Conservation (phyloP, 2,888 invertebrate genomes). For the Protodeltote pygarga region DNA sequence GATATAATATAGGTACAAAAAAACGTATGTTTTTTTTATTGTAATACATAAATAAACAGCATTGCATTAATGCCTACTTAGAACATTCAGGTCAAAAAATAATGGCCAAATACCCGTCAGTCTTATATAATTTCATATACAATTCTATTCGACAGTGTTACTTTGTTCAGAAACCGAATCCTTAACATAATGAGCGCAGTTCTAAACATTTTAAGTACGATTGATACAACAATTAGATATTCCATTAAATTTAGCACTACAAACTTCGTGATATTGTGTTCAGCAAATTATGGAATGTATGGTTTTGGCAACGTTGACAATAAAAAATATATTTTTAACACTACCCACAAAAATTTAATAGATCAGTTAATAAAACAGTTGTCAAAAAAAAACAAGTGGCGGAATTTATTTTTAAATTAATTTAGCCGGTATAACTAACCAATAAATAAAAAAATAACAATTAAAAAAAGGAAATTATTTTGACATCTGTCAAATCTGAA, state of each 20-base stretch:
- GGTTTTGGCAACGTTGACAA: not conserved
- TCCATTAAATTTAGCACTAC: slow-evolving; percentile 21
- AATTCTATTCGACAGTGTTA: slow-evolving; percentile 42
- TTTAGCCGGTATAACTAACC: too few relatives aligned
- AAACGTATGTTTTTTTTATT: too few relatives aligned
- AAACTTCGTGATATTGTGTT: slow-evolving; percentile 24
- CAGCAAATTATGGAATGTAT: slow-evolving; percentile 23
- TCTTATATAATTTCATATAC: slow-evolving; percentile 60
- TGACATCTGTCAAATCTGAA: too few relatives aligned
- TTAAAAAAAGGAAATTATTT: too few relatives aligned
- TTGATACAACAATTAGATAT: slow-evolving; percentile 44
- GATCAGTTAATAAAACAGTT: too few relatives aligned
- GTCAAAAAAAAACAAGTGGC: too few relatives aligned
- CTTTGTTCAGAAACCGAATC: slow-evolving; percentile 54
- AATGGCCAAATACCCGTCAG: slow-evolving; percentile 58
- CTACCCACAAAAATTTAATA: too few relatives aligned
- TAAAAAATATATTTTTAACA: too few relatives aligned
- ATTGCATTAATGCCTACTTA: slow-evolving; percentile 5
- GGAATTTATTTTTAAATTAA: too few relatives aligned
- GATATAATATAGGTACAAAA: too few relatives aligned
- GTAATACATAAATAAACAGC: too few relatives aligned
- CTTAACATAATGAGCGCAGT: slow-evolving; percentile 50
- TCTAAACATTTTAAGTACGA: slow-evolving; percentile 62
- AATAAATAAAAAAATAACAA: too few relatives aligned
- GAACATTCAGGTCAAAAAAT: slow-evolving; percentile 1